Conservation (phyloP, 2,797 vertebrate genomes). For the Pseudocheirus occidentalis region DNA sequence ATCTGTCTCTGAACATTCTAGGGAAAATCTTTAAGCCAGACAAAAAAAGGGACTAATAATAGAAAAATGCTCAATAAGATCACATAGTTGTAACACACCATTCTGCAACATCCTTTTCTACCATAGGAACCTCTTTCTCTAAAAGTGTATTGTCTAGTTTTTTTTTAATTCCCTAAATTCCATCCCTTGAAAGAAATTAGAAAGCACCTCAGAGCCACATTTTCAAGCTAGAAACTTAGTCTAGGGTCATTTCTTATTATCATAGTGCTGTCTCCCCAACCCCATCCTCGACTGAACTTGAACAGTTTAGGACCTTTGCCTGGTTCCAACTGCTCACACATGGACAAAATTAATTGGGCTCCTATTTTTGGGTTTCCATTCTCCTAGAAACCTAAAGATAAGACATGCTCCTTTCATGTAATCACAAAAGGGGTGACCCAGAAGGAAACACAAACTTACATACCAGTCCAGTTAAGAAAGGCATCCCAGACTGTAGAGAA, state of each 20-base stretch:
- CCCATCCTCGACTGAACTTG: background rate
- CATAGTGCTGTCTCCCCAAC: background rate
- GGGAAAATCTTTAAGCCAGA: background rate
- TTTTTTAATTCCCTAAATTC: no score
- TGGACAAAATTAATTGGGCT: background rate
- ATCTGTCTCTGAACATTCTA: background rate
- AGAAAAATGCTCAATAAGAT: background rate
- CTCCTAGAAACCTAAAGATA: background rate
- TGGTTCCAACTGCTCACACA: background rate
- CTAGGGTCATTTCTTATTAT: background rate
- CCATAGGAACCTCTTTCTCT: fast-evolving
- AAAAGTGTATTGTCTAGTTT: no score
- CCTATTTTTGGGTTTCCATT: background rate
- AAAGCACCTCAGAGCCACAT: no score
- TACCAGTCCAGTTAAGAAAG: background rate
- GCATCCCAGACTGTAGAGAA: background rate
- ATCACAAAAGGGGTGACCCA: background rate
- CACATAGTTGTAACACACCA: no score
- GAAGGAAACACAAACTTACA: background rate
- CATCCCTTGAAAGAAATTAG: no score
- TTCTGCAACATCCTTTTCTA: background rate
- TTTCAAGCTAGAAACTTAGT: background rate
- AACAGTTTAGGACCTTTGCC: background rate
- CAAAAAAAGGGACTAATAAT: background rate
- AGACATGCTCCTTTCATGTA: background rate